Percentiles rank a stretch among this genome's conserved stretches.
phyloP scores from a whole-genome alignment of 2,113 vertebrate species.

The Clupea harengus region DNA sequence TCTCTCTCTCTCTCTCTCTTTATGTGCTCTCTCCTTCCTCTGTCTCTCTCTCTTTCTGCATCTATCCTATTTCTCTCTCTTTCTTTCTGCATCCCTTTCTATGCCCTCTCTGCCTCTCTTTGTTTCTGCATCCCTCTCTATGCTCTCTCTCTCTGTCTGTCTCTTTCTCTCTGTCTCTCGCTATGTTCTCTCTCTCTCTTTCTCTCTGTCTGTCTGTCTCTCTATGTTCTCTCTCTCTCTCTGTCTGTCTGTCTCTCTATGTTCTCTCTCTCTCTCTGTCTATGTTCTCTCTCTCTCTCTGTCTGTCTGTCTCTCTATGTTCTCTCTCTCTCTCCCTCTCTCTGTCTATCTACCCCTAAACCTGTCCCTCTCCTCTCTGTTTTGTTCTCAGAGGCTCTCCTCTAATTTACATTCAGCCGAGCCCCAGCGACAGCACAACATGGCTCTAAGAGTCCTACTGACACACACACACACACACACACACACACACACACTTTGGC shows the following conservation, averaged over 20 bases:
- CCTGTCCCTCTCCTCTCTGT: not conserved
- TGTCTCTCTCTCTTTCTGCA: conserved; percentile 29
- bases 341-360: not conserved
- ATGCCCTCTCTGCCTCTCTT: not conserved
- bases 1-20: conserved; percentile 19
- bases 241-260: not conserved
- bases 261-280: not conserved
- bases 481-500: not conserved
- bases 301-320: not conserved
- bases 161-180: not conserved
- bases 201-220: not conserved
- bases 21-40: conserved; percentile 26
- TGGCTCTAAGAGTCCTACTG: not conserved
- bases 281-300: not conserved
- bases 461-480: not conserved
- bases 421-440: not conserved
- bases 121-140: not conserved
- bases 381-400: not conserved
- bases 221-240: not conserved
- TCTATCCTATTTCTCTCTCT: conserved; percentile 13
- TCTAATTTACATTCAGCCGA: conserved; percentile 16
- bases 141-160: not conserved
- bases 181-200: not conserved
- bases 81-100: not conserved
- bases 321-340: not conserved